A percentile compares a stretch with the other conserved stretches of the same genome.
Evolutionary conservation across 2,113 vertebrate species (phyloP).

Genomic region (Lepus americanus): DNA sequence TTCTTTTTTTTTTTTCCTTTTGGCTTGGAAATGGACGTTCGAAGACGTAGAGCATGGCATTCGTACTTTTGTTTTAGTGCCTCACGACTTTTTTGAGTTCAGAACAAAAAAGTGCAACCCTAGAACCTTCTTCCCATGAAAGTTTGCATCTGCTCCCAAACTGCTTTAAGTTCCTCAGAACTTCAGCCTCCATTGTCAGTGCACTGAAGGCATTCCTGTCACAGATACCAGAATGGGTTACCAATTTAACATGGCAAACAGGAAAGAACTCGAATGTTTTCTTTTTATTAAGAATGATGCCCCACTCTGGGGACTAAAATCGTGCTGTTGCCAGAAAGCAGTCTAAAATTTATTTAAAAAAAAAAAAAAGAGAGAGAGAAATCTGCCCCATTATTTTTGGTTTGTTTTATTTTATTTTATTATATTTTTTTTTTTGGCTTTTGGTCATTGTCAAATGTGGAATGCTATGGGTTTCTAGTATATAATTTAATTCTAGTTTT

Average conservation of each 20-base stretch:
- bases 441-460: conserved; percentile 93
- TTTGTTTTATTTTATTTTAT: conserved; percentile 84
- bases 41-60: conserved; percentile 98
- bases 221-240: conserved; percentile 91
- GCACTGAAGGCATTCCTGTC: conserved; percentile 93
- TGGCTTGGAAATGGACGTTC: conserved; percentile 95
- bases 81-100: conserved; percentile 97
- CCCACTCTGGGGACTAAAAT: conserved; percentile 89
- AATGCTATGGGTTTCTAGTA: conserved; percentile 92
- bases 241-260: conserved; percentile 87
- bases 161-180: conserved; percentile 93
- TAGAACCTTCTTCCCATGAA: conserved; percentile 90
- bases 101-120: conserved; percentile 96
- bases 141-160: conserved; percentile 91
- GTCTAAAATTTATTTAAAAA: conserved; percentile 90
- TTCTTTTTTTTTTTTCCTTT: conserved; percentile 84
- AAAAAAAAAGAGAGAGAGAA: conserved; percentile 75
- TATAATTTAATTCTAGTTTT: conserved; percentile 95
- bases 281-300: conserved; percentile 85
- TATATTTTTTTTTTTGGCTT: conserved; percentile 87
- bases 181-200: conserved; percentile 90
- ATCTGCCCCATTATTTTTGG: conserved; percentile 90
- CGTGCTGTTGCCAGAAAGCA: conserved; percentile 92
- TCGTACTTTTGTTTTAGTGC: conserved; percentile 95
- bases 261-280: conserved; percentile 86